phyloP scores from a whole-genome alignment of 2,113 vertebrate species.

The Entelurus aequoreus region DNA sequence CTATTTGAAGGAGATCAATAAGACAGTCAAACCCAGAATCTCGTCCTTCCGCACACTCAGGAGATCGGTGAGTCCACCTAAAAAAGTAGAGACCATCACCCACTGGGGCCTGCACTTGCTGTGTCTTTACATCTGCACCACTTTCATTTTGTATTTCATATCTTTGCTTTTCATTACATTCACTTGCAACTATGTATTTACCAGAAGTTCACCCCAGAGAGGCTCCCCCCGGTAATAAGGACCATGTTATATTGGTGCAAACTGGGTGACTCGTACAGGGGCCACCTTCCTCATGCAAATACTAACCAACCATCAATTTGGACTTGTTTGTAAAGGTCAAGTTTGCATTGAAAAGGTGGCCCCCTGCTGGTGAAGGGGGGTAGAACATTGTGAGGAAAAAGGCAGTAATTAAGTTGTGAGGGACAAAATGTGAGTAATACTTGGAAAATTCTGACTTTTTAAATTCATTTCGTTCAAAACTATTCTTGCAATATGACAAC shows the following conservation, averaged over 20 bases:
- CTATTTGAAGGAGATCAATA: slow-evolving; percentile 95
- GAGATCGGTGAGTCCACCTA: slow-evolving; percentile 81
- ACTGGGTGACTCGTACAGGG: slow-evolving; percentile 25
- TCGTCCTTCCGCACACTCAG: slow-evolving; percentile 84
- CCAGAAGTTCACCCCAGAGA: slow-evolving; percentile 68
- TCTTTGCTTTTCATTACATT: neutral
- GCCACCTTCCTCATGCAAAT: slow-evolving; percentile 51
- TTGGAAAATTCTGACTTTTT: too few species aligned
- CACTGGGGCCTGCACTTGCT: slow-evolving; percentile 14
- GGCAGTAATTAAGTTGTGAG: neutral
- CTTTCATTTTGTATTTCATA: neutral
- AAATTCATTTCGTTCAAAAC: too few species aligned
- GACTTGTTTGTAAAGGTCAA: neutral
- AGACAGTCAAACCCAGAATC: slow-evolving; percentile 92
- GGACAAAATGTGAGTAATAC: too few species aligned
- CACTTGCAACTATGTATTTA: too few species aligned
- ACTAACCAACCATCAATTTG: neutral
- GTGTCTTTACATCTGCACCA: slow-evolving; percentile 18
- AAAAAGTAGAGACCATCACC: slow-evolving; percentile 16
- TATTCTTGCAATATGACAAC: too few species aligned
- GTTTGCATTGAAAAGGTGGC: slow-evolving; percentile 63
- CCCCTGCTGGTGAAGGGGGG: slow-evolving; percentile 56
- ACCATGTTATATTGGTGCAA: slow-evolving; percentile 14
- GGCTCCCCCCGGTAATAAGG: slow-evolving; percentile 56
- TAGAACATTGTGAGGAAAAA: neutral